These are phyloP conservation scores for Erinaceus europaeus DNA, from an alignment of 2,113 vertebrate species.

Conservation along the genomic window DNA sequence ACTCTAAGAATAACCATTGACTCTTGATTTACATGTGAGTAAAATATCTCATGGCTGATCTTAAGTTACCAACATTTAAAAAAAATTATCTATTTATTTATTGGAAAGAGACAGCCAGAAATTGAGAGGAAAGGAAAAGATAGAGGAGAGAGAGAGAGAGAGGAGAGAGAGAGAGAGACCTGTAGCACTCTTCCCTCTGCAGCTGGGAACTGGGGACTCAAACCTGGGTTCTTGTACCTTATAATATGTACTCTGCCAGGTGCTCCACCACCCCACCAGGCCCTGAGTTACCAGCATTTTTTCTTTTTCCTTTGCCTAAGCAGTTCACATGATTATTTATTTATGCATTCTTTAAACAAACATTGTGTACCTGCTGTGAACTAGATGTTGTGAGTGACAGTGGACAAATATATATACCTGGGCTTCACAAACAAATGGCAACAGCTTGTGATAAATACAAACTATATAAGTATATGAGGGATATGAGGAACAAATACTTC, in stretches of 20 bases:
- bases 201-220: too few species aligned
- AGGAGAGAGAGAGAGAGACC: too few species aligned
- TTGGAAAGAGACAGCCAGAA: too few species aligned
- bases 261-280: too few species aligned
- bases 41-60: neutral
- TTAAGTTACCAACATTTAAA: too few species aligned
- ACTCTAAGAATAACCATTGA: neutral
- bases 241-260: too few species aligned
- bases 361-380: neutral
- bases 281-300: neutral
- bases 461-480: neutral
- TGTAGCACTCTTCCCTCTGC: too few species aligned
- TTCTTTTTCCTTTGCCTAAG: neutral
- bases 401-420: neutral
- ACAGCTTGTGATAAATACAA: neutral
- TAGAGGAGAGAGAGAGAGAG: too few species aligned
- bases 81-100: too few species aligned
- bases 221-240: too few species aligned
- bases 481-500: neutral
- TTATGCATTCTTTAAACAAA: neutral
- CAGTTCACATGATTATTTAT: neutral
- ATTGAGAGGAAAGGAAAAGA: too few species aligned
- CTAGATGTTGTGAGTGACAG: neutral
- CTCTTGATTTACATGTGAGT: conserved; percentile 20
- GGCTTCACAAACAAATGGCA: neutral